Evolutionary conservation across 2,113 vertebrate genomes (phyloP), one percentile per base, ranked within the genome.

Genomic region (Columbina picui): DNA sequence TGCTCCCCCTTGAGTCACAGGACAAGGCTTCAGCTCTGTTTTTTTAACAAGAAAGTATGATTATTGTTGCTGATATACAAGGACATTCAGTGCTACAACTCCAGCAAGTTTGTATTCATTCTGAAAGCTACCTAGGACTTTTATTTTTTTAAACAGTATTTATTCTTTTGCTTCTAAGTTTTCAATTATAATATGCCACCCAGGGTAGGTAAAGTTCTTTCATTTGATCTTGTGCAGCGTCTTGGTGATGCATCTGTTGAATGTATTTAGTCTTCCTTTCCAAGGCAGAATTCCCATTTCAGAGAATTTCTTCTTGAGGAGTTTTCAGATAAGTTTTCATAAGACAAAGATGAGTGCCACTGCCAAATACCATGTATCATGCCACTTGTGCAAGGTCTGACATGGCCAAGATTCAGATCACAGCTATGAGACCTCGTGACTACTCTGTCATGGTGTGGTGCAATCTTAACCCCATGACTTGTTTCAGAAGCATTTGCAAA

Each of bases 1-100:
- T 60, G 20, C 64, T 92, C 17, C 60, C 43, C 50, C n/a, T 45
- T 86, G 84, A 92, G 67, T 92, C 92, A 88, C 60, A 67, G 64
- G 50, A 74, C 74, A 90, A 65, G 55, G 41, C 50, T 95, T 90
- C 67, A 77, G 74, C 70, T 82, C 78, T 67, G 45, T 16, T 61
- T 80, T 92, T 84, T 89, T 57, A 76, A 55, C 14, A 52, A 80
- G 82, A 16, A 80, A 77, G 30, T 53, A 14, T 55, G 14, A 21
- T 61, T 76, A 43, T 32, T 79, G 15, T 49, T 73, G 67, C 57
- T 80, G 67, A 74, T 89, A 9, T 32, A 3, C 29, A 76, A 69
- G 20, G 36, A 69, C 41, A 34, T 57, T 34, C 53, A 53, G 13
- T 65, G 75, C 70, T 55, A 43, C 25, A 65, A 59, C 29, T 76